phyloP scores from a whole-genome alignment of 2,797 vertebrate genomes.

The Paratrypauchen microcephalus region DNA sequence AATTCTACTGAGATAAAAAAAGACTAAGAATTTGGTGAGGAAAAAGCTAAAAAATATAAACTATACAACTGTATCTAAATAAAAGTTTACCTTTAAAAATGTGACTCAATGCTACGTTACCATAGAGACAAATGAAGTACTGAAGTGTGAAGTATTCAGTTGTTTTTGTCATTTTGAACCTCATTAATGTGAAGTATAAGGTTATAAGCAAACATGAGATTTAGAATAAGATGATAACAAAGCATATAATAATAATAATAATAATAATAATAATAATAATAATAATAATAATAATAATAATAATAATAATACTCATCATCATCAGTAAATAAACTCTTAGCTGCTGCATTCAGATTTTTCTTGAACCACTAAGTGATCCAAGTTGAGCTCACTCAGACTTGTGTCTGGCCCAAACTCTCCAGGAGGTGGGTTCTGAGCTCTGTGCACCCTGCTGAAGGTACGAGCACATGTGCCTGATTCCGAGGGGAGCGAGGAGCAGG shows the following conservation, averaged over 20 bases:
- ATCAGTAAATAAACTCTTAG: too few relatives aligned
- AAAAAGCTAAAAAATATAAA: neutral
- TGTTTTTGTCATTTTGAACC: neutral
- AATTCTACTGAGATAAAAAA: neutral
- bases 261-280: too few relatives aligned
- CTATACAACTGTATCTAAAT: neutral
- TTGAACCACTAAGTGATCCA: neutral
- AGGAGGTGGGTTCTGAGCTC: slow-evolving; percentile 32
- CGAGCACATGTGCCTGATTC: slow-evolving; percentile 62
- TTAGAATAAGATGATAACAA: too few relatives aligned
- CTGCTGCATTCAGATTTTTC: too few relatives aligned
- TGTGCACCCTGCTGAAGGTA: slow-evolving; percentile 67
- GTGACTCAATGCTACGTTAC: neutral
- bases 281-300: too few relatives aligned
- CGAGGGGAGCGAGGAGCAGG: slow-evolving; percentile 38
- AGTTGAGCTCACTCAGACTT: neutral
- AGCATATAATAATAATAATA: too few relatives aligned
- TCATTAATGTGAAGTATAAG: neutral
- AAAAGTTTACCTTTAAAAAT: neutral
- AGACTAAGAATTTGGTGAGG: neutral
- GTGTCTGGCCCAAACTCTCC: neutral
- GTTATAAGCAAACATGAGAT: too few relatives aligned
- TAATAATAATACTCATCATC: too few relatives aligned
- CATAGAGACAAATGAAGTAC: neutral
- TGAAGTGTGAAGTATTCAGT: neutral